Evolutionary conservation across 2,888 invertebrate genomes (phyloP).

Genomic region (Ormyrus thymus): DNA sequence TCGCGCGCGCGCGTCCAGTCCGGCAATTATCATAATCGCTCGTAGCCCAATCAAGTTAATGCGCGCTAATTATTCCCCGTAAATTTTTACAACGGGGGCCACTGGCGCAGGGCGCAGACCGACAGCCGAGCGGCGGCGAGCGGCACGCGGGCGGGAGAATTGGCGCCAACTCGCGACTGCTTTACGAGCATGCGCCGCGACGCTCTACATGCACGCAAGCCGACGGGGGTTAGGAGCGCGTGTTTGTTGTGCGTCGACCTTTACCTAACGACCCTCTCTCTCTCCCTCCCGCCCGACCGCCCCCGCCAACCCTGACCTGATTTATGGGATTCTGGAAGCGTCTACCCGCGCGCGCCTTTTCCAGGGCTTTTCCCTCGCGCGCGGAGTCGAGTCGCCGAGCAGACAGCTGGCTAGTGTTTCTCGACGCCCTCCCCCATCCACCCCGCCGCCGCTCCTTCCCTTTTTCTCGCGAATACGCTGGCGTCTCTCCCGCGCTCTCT

Average conservation of each 20-base stretch:
- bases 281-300: conserved; percentile 56
- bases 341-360: conserved; percentile 71
- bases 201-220: not conserved
- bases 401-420: conserved; percentile 72
- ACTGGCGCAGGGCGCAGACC: not conserved
- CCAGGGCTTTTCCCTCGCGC: conserved; percentile 63
- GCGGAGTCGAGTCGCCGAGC: conserved; percentile 55
- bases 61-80: conserved; percentile 32
- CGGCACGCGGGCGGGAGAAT: conserved; percentile 61
- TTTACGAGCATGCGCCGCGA: conserved; percentile 68
- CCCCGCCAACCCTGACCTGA: conserved; percentile 77
- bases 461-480: not conserved
- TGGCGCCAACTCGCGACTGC: conserved; percentile 68
- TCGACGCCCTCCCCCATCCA: conserved; percentile 34
- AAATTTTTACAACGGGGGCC: conserved; percentile 25
- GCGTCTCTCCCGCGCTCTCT: not conserved
- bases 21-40: conserved; percentile 31
- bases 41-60: conserved; percentile 29
- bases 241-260: conserved; percentile 73
- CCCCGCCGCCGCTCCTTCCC: not conserved
- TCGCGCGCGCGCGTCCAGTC: no score
- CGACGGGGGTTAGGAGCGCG: conserved; percentile 44
- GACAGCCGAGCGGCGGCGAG: no score
- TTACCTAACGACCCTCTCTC: conserved; percentile 68
- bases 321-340: conserved; percentile 81